Evolutionary conservation across 1,140 invertebrate genomes (phyloP).

Genomic region (Calliphora vicina): DNA sequence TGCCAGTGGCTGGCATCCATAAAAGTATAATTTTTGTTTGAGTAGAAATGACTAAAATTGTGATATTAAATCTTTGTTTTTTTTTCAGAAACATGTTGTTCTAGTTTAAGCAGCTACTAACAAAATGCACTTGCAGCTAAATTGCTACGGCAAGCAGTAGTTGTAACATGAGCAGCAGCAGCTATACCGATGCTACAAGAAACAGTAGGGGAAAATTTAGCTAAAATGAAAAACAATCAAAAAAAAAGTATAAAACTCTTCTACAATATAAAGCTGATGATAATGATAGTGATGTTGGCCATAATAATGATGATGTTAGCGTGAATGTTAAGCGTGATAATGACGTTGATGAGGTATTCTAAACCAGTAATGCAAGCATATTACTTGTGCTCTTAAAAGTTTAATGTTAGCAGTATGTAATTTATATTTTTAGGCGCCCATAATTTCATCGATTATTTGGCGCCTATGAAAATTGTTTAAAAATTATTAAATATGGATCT

Average conservation of each 20-base stretch:
- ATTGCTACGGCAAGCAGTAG: background rate
- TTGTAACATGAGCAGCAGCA: background rate
- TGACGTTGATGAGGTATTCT: background rate
- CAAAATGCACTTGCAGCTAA: background rate
- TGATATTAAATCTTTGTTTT: background rate
- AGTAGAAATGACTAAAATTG: background rate
- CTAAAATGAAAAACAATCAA: too few species aligned
- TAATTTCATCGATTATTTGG: background rate
- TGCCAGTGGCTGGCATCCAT: background rate
- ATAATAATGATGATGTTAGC: background rate
- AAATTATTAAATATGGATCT: background rate
- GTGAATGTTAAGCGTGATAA: background rate
- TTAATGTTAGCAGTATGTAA: background rate
- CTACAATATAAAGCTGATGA: background rate
- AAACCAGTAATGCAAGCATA: background rate
- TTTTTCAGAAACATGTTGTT: background rate
- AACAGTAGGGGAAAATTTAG: background rate
- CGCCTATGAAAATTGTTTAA: background rate
- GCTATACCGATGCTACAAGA: too few species aligned
- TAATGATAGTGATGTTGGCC: background rate
- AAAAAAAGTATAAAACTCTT: background rate
- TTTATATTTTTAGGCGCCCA: background rate
- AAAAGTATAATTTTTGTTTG: background rate
- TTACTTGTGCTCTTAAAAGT: background rate
- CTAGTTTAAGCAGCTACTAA: slow-evolving; percentile 9